A percentile compares a stretch with the other conserved stretches of the same genome.
phyloP scores from a whole-genome alignment of 2,797 vertebrate genomes.

The Tapirus indicus region DNA sequence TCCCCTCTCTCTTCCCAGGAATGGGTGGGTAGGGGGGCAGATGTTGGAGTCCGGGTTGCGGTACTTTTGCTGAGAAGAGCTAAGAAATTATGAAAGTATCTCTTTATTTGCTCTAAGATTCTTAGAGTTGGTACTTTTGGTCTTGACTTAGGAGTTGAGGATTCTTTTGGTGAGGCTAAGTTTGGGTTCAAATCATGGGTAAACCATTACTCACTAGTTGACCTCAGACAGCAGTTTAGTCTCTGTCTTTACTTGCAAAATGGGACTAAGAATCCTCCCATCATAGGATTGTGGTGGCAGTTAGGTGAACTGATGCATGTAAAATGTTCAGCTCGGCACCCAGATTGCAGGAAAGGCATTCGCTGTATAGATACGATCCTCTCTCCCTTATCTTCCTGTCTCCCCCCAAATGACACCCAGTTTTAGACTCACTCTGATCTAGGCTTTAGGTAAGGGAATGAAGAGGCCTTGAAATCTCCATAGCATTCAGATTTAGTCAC shows the following conservation, averaged over 20 bases:
- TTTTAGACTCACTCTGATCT: neutral
- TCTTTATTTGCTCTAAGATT: neutral
- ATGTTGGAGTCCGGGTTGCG: neutral
- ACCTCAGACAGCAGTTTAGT: neutral
- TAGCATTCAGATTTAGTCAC: neutral
- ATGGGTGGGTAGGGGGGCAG: neutral
- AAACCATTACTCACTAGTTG: neutral
- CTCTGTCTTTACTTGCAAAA: neutral
- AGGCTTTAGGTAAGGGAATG: neutral
- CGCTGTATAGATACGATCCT: neutral
- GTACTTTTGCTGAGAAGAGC: neutral
- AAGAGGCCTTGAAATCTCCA: neutral
- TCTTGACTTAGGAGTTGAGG: neutral
- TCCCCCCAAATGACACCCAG: neutral
- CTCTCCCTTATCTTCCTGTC: neutral
- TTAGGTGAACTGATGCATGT: neutral
- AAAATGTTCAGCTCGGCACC: neutral
- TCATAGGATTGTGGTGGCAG: rapidly evolving
- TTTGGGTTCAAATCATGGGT: neutral
- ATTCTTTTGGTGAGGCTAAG: neutral
- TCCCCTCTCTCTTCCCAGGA: neutral
- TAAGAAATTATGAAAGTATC: neutral
- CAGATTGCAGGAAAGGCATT: neutral
- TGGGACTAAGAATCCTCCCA: neutral
- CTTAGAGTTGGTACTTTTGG: neutral